Evolutionary conservation across 2,888 invertebrate species (phyloP), one percentile per base, ranked within the genome.

Genomic region (Laspeyria flexula): DNA sequence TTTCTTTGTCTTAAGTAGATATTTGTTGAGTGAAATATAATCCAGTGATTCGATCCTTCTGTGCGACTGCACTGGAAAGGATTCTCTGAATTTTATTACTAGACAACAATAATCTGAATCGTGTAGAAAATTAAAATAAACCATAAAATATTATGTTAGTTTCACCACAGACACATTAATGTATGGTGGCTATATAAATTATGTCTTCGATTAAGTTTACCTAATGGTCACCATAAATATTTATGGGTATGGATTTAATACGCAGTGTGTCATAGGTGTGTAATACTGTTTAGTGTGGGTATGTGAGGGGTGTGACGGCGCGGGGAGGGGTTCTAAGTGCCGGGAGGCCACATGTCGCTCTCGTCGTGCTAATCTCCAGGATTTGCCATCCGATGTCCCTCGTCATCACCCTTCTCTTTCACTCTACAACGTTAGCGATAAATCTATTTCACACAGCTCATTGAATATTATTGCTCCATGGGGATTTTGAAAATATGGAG

Each of bases 401-500:
- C 69, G 58, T 65, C 60, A 73, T 70, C 65, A 49, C 56, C 72
- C 70, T 29, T 90, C 90, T 74, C 84, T 57, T 77, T 89, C 79
- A 55, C 69, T 61, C 68, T 65, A 60, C 66, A 55, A 56, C 42
- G 60, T 44, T 50, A 58, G 67, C 70, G 72, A 80, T 87, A 82
- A 78, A 78, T 79, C 82, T 77, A 77, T 91, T 88, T 87, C 91
- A 77, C 77, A 71, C 78, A 80, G 73, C 87, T 88, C 90, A 90
- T 90, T 90, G 90, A 90, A 91, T 90, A 90, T 91, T 91, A 92
- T 92, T 91, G 91, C 90, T 89, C 91, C 90, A 88, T 90, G 81
- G 92, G 92, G 92, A 92, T 92, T 91, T 90, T 88, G 87, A 90
- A 92, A 92, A 92, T 91, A 92, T 92, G 92, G 89, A 91, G 85